These are phyloP conservation scores for Cheilosia vernalis DNA, from an alignment of 2,888 invertebrate species.

Conservation along the genomic window DNA sequence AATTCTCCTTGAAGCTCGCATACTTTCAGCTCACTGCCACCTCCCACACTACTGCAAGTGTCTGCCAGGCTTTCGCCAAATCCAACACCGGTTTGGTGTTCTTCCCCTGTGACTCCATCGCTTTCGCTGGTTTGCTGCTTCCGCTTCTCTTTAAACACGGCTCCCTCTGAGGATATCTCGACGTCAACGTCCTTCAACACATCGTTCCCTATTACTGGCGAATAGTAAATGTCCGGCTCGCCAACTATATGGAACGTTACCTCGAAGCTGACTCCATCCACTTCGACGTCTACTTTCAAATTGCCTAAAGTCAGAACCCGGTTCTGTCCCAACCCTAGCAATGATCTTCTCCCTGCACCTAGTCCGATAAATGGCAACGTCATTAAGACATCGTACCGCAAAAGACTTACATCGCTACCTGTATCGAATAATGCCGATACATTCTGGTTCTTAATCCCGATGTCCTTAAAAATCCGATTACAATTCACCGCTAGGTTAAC, in stretches of 20 bases:
- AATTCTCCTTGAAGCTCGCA: neutral
- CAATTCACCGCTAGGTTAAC: neutral
- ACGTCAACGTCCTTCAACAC: too few relatives aligned
- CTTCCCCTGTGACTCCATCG: too few relatives aligned
- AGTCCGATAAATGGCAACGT: slow-evolving; percentile 35
- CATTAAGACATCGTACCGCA: slow-evolving; percentile 47
- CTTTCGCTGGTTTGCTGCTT: too few relatives aligned
- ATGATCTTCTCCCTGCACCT: neutral
- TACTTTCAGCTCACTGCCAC: too few relatives aligned
- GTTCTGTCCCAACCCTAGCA: slow-evolving; percentile 55
- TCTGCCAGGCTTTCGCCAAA: too few relatives aligned
- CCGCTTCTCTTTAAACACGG: too few relatives aligned
- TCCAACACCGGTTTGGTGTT: too few relatives aligned
- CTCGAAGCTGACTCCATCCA: slow-evolving; percentile 42
- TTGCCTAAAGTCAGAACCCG: slow-evolving; percentile 43
- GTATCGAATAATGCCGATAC: neutral
- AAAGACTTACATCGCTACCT: slow-evolving; percentile 34
- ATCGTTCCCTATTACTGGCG: too few relatives aligned
- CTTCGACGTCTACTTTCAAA: slow-evolving; percentile 29
- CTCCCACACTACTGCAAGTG: too few relatives aligned
- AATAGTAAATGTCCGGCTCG: slow-evolving; percentile 44
- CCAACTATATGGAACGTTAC: slow-evolving; percentile 53
- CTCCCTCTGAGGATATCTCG: too few relatives aligned
- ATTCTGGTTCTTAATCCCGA: neutral
- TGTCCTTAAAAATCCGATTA: neutral